Evolutionary conservation across 2,888 invertebrate genomes (phyloP).

Genomic region (Endotricha flammealis): DNA sequence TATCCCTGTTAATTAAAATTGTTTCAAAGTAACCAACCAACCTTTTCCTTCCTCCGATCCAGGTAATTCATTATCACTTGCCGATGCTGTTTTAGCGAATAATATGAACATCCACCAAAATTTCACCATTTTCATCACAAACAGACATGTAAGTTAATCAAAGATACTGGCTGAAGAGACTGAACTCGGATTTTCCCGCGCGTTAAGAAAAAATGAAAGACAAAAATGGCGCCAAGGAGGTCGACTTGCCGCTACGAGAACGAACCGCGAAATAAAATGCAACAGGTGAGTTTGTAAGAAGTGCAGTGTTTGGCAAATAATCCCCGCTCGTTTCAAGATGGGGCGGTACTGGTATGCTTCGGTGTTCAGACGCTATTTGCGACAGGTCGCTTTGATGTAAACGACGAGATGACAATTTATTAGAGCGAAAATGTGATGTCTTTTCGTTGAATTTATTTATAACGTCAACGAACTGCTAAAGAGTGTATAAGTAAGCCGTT

Average conservation of each 20-base stretch:
- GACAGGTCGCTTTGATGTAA: slow-evolving; percentile 32
- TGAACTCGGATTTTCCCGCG: slow-evolving; percentile 17
- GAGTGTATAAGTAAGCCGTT: neutral
- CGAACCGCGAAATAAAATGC: slow-evolving; percentile 59
- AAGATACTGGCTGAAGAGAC: slow-evolving; percentile 27
- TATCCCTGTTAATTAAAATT: too few species aligned
- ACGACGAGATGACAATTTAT: slow-evolving; percentile 38
- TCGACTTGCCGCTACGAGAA: slow-evolving; percentile 55
- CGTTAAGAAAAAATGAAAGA: slow-evolving; percentile 35
- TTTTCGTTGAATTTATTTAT: slow-evolving; percentile 9
- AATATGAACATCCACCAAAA: slow-evolving; percentile 74
- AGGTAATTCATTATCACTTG: slow-evolving; percentile 63
- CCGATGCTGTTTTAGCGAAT: slow-evolving; percentile 65
- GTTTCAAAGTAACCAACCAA: slow-evolving; percentile 19
- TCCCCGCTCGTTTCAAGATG: slow-evolving; percentile 53
- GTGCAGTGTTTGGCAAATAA: slow-evolving; percentile 68
- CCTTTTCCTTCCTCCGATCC: slow-evolving; percentile 59
- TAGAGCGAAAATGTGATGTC: slow-evolving; percentile 55
- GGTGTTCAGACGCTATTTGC: slow-evolving; percentile 27
- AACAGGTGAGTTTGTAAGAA: slow-evolving; percentile 55
- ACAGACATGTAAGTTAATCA: slow-evolving; percentile 58
- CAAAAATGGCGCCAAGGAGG: slow-evolving; percentile 39
- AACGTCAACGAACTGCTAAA: neutral
- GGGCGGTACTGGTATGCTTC: slow-evolving; percentile 26
- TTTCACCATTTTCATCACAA: slow-evolving; percentile 66